These are phyloP conservation scores for Drosophila flavopinicola DNA, from an alignment of 2,888 invertebrate genomes.

Conservation along the genomic window DNA sequence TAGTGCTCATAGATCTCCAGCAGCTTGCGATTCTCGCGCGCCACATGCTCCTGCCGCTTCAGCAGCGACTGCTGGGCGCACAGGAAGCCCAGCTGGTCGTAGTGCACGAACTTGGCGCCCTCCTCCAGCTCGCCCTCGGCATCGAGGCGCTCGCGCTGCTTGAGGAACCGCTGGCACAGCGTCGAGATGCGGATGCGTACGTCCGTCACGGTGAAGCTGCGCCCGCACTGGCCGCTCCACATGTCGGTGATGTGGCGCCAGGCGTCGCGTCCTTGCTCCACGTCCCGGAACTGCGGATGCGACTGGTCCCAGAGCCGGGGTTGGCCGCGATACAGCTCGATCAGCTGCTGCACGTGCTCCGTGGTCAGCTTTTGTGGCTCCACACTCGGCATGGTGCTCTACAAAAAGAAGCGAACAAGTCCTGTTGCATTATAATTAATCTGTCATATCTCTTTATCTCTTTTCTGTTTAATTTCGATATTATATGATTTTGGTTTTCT, in stretches of 20 bases:
- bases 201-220: constrained; percentile 67
- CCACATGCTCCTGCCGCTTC: constrained; percentile 64
- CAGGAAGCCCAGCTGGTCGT: constrained; percentile 67
- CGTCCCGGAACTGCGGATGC: constrained; percentile 70
- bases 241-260: constrained; percentile 68
- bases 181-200: constrained; percentile 75
- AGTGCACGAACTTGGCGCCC: constrained; percentile 66
- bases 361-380: constrained; percentile 60
- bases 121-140: constrained; percentile 71
- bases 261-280: constrained; percentile 67
- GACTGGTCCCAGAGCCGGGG: constrained; percentile 77
- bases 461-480: too few species aligned
- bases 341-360: constrained; percentile 64
- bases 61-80: constrained; percentile 73
- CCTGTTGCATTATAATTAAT: too few species aligned
- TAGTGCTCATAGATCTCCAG: constrained; percentile 75
- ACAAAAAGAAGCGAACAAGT: not conserved
- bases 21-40: constrained; percentile 71
- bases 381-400: constrained; percentile 22
- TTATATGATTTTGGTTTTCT: too few species aligned
- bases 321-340: constrained; percentile 67
- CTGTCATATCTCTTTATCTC: too few species aligned
- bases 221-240: constrained; percentile 67
- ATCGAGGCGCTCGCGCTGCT: constrained; percentile 72
- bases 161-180: constrained; percentile 74